Conservation (phyloP, 2,888 invertebrate genomes). For the Dryobotodes eremita region DNA sequence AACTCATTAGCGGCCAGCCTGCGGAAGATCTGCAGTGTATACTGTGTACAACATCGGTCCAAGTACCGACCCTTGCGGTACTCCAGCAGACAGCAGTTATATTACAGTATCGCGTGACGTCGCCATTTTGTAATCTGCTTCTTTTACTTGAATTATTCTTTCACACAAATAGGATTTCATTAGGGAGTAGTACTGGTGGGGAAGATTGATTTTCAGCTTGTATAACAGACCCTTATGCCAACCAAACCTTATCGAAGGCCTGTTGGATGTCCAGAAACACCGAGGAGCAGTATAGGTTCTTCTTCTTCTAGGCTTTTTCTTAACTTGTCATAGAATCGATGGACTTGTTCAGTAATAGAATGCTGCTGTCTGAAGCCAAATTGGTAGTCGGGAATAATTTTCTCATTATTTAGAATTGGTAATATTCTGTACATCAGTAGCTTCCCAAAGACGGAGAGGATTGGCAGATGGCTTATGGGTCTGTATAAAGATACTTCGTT, state of each 20-base stretch:
- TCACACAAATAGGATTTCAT: too few species aligned
- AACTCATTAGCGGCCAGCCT: too few species aligned
- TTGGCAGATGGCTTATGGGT: background rate
- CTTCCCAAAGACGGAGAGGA: background rate
- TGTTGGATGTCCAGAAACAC: constrained; percentile 6
- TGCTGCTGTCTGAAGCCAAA: background rate
- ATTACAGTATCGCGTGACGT: too few species aligned
- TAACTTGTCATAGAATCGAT: background rate
- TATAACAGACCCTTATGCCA: background rate
- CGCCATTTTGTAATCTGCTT: too few species aligned
- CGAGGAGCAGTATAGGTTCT: background rate
- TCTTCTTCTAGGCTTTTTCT: background rate
- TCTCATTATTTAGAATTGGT: background rate
- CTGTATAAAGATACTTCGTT: too few species aligned
- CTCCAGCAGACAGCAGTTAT: too few species aligned
- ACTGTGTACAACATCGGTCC: too few species aligned
- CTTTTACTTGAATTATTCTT: too few species aligned
- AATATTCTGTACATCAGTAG: background rate
- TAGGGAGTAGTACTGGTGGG: too few species aligned
- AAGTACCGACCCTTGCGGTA: too few species aligned
- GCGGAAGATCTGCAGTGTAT: too few species aligned
- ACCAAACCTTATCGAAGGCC: background rate
- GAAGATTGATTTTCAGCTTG: background rate
- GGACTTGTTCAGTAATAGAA: background rate
- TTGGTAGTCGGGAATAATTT: background rate